Conservation (phyloP, 2,113 vertebrate species). For the Tragelaphus scriptus region DNA sequence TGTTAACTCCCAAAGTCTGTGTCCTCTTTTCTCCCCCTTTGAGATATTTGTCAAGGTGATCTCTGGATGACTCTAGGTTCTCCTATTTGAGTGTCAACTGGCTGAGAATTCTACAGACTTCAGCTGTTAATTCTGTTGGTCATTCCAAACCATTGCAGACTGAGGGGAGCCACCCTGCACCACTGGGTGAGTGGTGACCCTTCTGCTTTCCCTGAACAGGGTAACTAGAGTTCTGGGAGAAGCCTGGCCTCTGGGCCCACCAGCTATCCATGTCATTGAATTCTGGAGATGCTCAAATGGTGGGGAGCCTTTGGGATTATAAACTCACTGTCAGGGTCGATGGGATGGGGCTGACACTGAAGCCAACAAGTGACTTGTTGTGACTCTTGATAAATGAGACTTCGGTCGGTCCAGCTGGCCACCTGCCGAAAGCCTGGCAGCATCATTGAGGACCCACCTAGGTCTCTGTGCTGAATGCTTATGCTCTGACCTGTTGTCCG, state of each 20-base stretch:
- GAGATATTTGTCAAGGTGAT: not conserved
- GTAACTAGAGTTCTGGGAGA: conserved; percentile 48
- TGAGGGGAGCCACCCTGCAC: too few relatives aligned
- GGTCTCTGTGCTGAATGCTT: conserved; percentile 36
- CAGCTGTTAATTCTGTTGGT: not conserved
- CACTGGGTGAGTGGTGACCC: not conserved
- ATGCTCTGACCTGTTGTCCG: conserved; percentile 34
- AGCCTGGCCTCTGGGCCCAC: not conserved
- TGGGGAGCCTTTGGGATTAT: conserved; percentile 46
- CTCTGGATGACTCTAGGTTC: not conserved
- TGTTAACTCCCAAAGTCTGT: not conserved
- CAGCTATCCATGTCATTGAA: conserved; percentile 61
- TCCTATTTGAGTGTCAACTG: not conserved
- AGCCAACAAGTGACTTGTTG: conserved; percentile 62
- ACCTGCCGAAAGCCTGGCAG: conserved; percentile 33
- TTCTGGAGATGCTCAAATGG: conserved; percentile 38
- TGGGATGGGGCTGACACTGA: not conserved
- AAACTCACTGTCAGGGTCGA: conserved; percentile 52
- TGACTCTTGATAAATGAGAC: conserved; percentile 66
- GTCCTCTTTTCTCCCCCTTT: not conserved
- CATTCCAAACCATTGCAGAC: not conserved
- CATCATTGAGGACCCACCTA: conserved; percentile 36
- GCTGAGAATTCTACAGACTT: not conserved
- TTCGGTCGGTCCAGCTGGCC: conserved; percentile 40
- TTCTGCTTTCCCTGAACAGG: not conserved